Evolutionary conservation across 2,797 vertebrate species (phyloP), one percentile per base, ranked within the genome.

Genomic region (Ambastaia sidthimunki): DNA sequence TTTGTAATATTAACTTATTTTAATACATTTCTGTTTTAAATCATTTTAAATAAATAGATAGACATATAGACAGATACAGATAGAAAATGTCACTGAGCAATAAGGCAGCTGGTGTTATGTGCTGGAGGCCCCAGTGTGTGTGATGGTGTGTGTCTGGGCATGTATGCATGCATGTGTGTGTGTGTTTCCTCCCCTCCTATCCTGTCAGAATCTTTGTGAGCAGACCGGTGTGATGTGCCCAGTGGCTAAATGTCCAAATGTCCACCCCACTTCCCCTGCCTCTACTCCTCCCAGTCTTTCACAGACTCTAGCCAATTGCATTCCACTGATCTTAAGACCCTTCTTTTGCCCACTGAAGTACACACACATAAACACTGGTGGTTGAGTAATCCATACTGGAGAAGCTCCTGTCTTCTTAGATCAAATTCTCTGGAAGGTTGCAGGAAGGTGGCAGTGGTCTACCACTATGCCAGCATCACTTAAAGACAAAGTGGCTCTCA

Each of bases 21-120:
- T 11, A 44, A 44, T 44, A 37, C 3, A 37, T 37, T 37, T 37
- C 34, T 5, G 7, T 37, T 37, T 37, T 37, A 37, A 37, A 5
- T 5, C 1, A 37, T 37, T 44, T 62, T 18, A 28, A 59, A 74
- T 4, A 60, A 72, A 60, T 9, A 59, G 50, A 69, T 11, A 57
- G 73, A 57, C 2, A 50, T 48, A 68, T 5, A 19, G 57, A 69
- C 21, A 74, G 66, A 74, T 41, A 76, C 47, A 79, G 81, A 80
- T 78, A 84, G 88, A 88, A 93, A 95, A 93, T 90, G 91, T 93
- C 94, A 95, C 86, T 74, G 89, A 87, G 80, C 93, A 92, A 83
- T 83, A 75, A 92, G 86, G 89, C 91, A 89, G 91, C 92, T 90
- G 89, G 89, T 88, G 77, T 88, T 86, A 88, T 82, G 76, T 70